A percentile compares a stretch with the other conserved stretches of the same genome.
phyloP scores from a whole-genome alignment of 2,113 vertebrate species.

The Menidia beryllina region DNA sequence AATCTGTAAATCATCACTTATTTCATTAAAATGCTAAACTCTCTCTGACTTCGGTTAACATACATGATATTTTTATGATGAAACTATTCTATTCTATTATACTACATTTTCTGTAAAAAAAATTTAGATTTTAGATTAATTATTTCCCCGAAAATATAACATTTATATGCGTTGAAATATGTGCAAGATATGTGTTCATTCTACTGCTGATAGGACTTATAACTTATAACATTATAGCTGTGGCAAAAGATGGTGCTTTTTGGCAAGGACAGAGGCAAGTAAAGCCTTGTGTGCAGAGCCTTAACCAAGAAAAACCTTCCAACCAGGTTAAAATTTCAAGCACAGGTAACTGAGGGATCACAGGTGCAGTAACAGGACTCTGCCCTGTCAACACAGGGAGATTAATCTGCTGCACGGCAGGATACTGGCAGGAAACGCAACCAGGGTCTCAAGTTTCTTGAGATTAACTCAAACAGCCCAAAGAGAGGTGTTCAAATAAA shows the following conservation, averaged over 20 bases:
- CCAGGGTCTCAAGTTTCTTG: constrained; percentile 20
- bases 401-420: constrained; percentile 19
- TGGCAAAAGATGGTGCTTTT: no score
- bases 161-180: background rate
- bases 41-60: no score
- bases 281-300: constrained; percentile 48
- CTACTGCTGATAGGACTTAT: background rate
- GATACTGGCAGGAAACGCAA: constrained; percentile 33
- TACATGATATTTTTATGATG: no score
- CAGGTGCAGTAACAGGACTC: constrained; percentile 55
- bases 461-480: constrained; percentile 6
- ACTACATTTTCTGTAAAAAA: no score
- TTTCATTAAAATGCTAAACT: no score
- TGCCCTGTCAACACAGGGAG: constrained; percentile 35
- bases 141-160: no score
- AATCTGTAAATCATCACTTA: no score
- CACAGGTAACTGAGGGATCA: constrained; percentile 42
- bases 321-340: constrained; percentile 77
- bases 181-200: background rate
- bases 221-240: no score
- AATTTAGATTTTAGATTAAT: no score
- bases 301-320: constrained; percentile 33
- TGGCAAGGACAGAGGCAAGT: constrained; percentile 52
- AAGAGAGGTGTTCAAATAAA: background rate
- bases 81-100: no score